Evolutionary conservation across 2,113 vertebrate species (phyloP).

Genomic region (Pithys albifrons): DNA sequence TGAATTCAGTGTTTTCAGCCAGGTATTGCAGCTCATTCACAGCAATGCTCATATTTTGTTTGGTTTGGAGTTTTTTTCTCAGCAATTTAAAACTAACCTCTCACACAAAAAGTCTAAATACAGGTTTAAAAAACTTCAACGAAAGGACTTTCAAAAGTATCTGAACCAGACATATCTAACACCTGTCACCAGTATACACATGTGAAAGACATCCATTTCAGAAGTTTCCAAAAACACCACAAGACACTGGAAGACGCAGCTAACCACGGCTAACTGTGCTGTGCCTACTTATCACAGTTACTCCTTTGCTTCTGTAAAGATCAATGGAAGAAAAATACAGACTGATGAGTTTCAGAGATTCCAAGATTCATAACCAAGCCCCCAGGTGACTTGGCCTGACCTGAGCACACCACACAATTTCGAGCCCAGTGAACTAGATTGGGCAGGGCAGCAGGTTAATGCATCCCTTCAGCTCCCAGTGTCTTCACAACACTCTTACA

Average conservation of each 20-base stretch:
- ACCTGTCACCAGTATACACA: background rate
- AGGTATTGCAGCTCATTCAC: background rate
- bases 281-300: background rate
- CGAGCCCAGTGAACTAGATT: fast-evolving
- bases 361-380: background rate
- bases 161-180: background rate
- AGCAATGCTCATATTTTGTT: background rate
- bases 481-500: background rate
- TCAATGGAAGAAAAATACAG: background rate
- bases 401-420: background rate
- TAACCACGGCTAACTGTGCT: background rate
- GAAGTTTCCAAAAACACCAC: background rate
- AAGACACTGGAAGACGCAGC: background rate
- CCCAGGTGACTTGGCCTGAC: background rate
- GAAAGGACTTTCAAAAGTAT: background rate
- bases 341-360: background rate
- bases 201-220: background rate
- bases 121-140: background rate
- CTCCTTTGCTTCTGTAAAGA: background rate
- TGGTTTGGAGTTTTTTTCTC: background rate
- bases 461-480: background rate
- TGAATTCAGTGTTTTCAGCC: background rate
- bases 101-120: background rate
- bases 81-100: background rate
- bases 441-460: background rate